These are phyloP conservation scores for Cheilosia impressa DNA, from an alignment of 2,888 invertebrate genomes.

Conservation along the genomic window DNA sequence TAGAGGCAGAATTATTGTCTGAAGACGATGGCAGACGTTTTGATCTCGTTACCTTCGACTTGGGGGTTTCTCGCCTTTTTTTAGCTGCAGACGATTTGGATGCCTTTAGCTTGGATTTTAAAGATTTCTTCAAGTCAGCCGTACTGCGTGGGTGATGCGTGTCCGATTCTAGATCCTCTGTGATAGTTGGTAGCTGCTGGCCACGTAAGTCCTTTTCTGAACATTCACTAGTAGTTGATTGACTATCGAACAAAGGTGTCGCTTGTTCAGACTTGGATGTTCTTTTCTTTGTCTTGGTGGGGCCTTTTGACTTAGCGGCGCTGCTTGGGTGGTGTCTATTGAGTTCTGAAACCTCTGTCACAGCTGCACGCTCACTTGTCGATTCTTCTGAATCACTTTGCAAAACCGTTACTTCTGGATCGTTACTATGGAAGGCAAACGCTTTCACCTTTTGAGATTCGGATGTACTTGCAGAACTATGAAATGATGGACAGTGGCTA, in stretches of 20 bases:
- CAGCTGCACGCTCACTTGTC: neutral
- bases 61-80: neutral
- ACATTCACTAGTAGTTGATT: neutral
- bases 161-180: neutral
- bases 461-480: neutral
- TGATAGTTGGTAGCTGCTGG: neutral
- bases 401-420: neutral
- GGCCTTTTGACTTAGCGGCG: neutral
- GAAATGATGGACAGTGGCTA: constrained; percentile 12
- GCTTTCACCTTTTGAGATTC: neutral
- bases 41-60: neutral
- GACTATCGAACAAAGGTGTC: neutral
- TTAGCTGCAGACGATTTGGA: neutral
- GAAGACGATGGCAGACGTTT: neutral
- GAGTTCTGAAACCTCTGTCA: neutral
- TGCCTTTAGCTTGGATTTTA: neutral
- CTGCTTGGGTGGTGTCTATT: neutral
- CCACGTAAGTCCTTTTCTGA: too few species aligned
- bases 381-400: neutral
- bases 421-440: neutral
- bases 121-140: neutral
- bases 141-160: neutral
- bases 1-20: neutral
- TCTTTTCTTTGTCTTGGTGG: neutral
- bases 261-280: neutral